These are phyloP conservation scores for Borostomias antarcticus DNA, from an alignment of 2,797 vertebrate species.

Conservation along the genomic window DNA sequence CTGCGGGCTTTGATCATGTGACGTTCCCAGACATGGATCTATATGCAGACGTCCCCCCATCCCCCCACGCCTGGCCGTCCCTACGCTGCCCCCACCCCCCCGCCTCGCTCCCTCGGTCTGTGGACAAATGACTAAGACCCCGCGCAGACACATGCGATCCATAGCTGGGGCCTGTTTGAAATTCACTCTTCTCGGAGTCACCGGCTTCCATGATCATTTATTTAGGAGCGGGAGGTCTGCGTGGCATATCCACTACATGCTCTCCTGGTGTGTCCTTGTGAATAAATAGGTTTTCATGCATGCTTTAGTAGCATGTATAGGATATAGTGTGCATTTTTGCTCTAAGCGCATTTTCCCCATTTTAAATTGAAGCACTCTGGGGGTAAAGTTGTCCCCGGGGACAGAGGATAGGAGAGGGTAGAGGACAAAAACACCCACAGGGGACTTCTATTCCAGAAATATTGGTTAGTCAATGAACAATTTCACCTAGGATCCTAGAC, in stretches of 20 bases:
- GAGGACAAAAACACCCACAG: not conserved
- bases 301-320: not conserved
- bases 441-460: not conserved
- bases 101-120: not conserved
- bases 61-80: not conserved
- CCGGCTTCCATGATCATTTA: conserved; percentile 3
- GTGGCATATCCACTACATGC: not conserved
- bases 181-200: not conserved
- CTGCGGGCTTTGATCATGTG: conserved; percentile 31
- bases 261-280: not conserved
- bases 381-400: conserved; percentile 5
- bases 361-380: not conserved
- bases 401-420: not conserved
- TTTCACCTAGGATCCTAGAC: conserved; percentile 1
- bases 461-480: conserved; percentile 9
- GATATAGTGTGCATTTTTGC: not conserved
- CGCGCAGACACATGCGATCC: conserved; percentile 30
- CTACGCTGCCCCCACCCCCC: not conserved
- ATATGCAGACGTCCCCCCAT: conserved; percentile 13
- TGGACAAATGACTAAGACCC: conserved; percentile 20
- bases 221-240: not conserved
- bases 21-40: conserved; percentile 24
- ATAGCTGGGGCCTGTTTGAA: not conserved
- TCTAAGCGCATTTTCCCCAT: not conserved
- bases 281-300: conserved; percentile 11